These are phyloP conservation scores for Eumeta japonica DNA, from an alignment of 1,140 invertebrate genomes.

Conservation along the genomic window DNA sequence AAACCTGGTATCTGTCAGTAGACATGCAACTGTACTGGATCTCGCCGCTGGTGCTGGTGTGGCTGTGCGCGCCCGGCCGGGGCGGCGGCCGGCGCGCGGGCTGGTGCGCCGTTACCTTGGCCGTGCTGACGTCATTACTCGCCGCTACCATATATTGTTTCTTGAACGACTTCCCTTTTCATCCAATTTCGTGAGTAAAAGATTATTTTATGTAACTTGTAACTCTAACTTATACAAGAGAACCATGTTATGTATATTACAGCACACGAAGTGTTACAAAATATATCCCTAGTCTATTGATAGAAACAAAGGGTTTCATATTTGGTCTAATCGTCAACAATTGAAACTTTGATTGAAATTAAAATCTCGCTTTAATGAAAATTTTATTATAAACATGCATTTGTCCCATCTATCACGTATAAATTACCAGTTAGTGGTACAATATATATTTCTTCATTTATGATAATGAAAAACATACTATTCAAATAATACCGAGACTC, in stretches of 20 bases:
- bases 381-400: too few relatives aligned
- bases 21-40: constrained; percentile 54
- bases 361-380: not conserved
- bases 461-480: too few relatives aligned
- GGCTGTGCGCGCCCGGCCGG: constrained; percentile 8
- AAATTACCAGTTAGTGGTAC: too few relatives aligned
- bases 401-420: too few relatives aligned
- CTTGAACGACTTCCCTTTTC: constrained; percentile 13
- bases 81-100: constrained; percentile 10
- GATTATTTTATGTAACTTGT: not conserved
- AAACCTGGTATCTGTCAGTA: constrained; percentile 53
- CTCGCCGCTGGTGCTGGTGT: constrained; percentile 34
- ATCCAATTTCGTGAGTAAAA: not conserved
- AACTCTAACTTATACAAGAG: not conserved
- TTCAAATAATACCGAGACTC: too few relatives aligned
- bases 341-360: not conserved
- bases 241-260: too few relatives aligned
- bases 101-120: not conserved
- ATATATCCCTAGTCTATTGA: too few relatives aligned
- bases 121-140: constrained; percentile 4
- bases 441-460: too few relatives aligned
- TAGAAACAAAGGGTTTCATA: not conserved
- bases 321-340: not conserved
- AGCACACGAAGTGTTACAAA: too few relatives aligned
- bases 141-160: constrained; percentile 18